phyloP scores from a whole-genome alignment of 2,888 invertebrate genomes.

The Tribolium freemani region DNA sequence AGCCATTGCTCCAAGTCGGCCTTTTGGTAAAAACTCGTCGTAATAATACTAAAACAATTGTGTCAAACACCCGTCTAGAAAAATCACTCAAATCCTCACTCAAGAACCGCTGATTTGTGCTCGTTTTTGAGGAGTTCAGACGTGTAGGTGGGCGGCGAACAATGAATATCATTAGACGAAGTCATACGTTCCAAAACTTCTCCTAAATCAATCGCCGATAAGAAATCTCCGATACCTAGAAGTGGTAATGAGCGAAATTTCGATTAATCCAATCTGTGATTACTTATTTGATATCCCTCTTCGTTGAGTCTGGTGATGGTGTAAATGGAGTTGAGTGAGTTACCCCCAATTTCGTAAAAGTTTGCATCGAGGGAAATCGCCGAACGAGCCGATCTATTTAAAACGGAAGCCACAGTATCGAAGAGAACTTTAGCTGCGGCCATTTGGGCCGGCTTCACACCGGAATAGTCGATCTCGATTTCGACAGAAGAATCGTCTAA shows the following conservation, averaged over 20 bases:
- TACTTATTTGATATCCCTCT: conserved; percentile 83
- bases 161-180: conserved; percentile 56
- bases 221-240: conserved; percentile 83
- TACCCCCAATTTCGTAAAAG: conserved; percentile 89
- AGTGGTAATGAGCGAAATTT: conserved; percentile 33
- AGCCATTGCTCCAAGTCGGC: conserved; percentile 88
- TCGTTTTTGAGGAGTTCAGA: conserved; percentile 73
- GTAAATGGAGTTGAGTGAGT: conserved; percentile 87
- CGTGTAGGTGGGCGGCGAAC: conserved; percentile 64
- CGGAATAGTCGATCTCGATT: conserved; percentile 77
- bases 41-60: conserved; percentile 77
- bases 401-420: conserved; percentile 80
- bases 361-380: conserved; percentile 77
- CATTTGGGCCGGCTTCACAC: conserved; percentile 73
- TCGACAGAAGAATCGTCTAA: conserved; percentile 72
- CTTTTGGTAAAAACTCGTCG: conserved; percentile 87
- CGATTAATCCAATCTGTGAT: conserved; percentile 48
- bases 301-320: conserved; percentile 84
- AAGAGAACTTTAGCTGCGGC: conserved; percentile 79
- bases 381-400: conserved; percentile 76
- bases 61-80: not conserved
- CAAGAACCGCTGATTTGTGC: conserved; percentile 78
- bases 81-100: conserved; percentile 70
- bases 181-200: conserved; percentile 77
- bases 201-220: conserved; percentile 78